These are phyloP conservation scores for Diadophis punctatus DNA, from an alignment of 2,113 vertebrate genomes.

Conservation along the genomic window DNA sequence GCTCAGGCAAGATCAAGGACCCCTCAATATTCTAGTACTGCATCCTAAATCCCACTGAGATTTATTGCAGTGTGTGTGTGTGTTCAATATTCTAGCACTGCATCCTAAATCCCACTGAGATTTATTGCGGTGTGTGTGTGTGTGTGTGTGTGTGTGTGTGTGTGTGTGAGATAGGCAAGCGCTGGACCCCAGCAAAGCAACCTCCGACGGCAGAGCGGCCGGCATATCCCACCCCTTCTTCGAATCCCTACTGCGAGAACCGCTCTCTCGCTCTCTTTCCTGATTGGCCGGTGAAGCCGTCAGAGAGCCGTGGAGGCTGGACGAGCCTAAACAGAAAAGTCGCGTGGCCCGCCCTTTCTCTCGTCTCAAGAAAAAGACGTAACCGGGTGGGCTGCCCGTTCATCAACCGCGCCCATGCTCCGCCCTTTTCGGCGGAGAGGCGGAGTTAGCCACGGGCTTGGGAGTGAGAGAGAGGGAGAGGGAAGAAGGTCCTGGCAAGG, in stretches of 20 bases:
- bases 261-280: not conserved
- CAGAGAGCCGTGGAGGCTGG: not conserved
- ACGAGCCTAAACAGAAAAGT: not conserved
- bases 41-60: not conserved
- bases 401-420: not conserved
- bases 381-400: not conserved
- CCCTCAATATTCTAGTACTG: not conserved
- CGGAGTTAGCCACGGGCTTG: no score
- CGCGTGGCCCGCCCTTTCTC: not conserved
- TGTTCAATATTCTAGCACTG: no score
- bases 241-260: not conserved
- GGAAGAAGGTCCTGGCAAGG: not conserved
- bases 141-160: rapidly evolving
- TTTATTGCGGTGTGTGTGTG: not conserved
- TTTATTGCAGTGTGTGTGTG: not conserved
- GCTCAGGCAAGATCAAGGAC: not conserved
- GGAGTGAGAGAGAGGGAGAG: no score
- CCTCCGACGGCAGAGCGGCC: no score
- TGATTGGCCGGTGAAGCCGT: not conserved
- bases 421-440: not conserved
- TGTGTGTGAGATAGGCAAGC: no score
- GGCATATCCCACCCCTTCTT: not conserved
- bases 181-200: no score
- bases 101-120: not conserved
- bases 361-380: not conserved